Percentiles rank a stretch among this genome's conserved stretches.
phyloP scores from a whole-genome alignment of 2,797 vertebrate genomes.

The Pelobates cultripes region DNA sequence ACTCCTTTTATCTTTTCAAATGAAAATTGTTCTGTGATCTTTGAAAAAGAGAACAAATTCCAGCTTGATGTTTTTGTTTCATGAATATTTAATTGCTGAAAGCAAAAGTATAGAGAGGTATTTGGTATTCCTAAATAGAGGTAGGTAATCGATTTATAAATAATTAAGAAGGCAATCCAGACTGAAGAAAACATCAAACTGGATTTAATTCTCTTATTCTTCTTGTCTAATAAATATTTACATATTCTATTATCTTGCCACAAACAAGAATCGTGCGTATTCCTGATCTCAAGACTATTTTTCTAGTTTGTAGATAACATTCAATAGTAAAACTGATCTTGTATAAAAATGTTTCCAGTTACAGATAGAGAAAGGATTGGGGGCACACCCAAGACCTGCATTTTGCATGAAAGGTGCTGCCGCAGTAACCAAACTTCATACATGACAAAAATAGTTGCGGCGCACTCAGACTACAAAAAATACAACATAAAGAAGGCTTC shows the following conservation, averaged over 20 bases:
- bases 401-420: no score
- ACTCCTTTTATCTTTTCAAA: neutral
- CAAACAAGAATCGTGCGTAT: no score
- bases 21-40: constrained; percentile 1
- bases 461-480: no score
- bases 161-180: constrained; percentile 39
- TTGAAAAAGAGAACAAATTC: constrained; percentile 5
- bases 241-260: neutral
- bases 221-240: constrained; percentile 20
- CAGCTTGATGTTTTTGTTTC: constrained; percentile 6
- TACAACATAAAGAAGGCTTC: no score
- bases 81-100: constrained; percentile 40
- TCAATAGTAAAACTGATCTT: no score
- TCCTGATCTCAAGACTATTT: no score
- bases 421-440: no score
- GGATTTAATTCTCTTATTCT: neutral
- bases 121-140: constrained; percentile 35
- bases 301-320: no score
- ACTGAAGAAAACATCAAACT: constrained; percentile 6
- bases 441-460: no score
- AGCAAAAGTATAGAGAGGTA: constrained; percentile 17
- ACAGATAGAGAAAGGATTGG: no score
- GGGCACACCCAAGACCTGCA: no score
- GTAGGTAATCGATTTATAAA: constrained; percentile 41
- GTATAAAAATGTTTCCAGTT: no score